Evolutionary conservation across 2,888 invertebrate genomes (phyloP).

Genomic region (Glaucopsyche alexis): DNA sequence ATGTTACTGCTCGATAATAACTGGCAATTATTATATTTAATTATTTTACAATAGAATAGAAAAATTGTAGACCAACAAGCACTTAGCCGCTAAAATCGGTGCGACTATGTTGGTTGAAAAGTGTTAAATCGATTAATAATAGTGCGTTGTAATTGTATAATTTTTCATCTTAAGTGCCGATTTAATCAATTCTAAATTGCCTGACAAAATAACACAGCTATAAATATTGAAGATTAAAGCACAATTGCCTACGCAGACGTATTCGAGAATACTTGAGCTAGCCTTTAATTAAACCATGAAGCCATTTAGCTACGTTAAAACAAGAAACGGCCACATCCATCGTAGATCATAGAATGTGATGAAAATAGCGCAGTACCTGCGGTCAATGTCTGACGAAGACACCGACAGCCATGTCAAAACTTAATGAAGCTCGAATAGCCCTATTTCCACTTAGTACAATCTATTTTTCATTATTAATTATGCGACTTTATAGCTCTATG

Average conservation of each 20-base stretch:
- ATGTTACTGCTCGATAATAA: too few species aligned
- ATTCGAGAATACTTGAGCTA: slow-evolving; percentile 48
- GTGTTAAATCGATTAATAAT: slow-evolving; percentile 17
- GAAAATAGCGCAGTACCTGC: not conserved
- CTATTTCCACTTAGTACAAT: too few species aligned
- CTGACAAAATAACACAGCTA: slow-evolving; percentile 52
- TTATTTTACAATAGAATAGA: not conserved
- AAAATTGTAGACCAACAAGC: not conserved
- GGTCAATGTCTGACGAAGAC: not conserved
- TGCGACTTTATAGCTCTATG: too few species aligned
- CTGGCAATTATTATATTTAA: not conserved
- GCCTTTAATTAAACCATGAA: slow-evolving; percentile 67
- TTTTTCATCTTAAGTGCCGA: slow-evolving; percentile 48
- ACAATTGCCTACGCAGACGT: slow-evolving; percentile 56
- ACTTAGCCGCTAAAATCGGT: not conserved
- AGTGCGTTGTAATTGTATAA: slow-evolving; percentile 41
- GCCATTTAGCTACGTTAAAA: slow-evolving; percentile 35
- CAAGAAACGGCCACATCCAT: slow-evolving; percentile 29
- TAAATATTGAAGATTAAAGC: slow-evolving; percentile 64
- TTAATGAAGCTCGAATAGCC: too few species aligned
- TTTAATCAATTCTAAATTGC: slow-evolving; percentile 50
- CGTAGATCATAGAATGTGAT: not conserved
- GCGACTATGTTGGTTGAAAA: not conserved
- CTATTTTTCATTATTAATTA: too few species aligned
- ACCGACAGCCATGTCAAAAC: not conserved